Conservation (phyloP, 2,113 vertebrate genomes). For the Scatophagus argus region DNA sequence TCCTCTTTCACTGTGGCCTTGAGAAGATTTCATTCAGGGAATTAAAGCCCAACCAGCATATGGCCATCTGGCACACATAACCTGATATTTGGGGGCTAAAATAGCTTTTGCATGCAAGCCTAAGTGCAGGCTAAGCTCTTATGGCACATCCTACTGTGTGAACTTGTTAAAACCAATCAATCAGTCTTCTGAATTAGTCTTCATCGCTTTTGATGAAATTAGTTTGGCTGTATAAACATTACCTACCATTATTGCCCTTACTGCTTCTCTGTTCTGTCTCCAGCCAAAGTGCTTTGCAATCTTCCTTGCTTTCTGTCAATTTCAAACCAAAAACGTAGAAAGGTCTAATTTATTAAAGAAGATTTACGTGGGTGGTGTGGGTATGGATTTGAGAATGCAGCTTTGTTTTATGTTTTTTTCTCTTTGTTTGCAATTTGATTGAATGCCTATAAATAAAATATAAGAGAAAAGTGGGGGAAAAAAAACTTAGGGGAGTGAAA, state of each 20-base stretch:
- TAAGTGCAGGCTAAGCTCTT: constrained; percentile 67
- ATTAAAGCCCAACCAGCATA: constrained; percentile 69
- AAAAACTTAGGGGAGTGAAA: constrained; percentile 59
- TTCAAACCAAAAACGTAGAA: background rate
- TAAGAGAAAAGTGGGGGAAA: constrained; percentile 5
- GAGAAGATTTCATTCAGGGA: constrained; percentile 70
- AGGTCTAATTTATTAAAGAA: background rate
- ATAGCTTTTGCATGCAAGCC: constrained; percentile 63
- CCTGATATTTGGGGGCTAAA: constrained; percentile 72
- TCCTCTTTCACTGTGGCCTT: constrained; percentile 44
- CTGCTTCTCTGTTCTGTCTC: background rate
- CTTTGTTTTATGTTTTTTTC: constrained; percentile 13
- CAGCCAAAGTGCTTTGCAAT: background rate
- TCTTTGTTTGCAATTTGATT: constrained; percentile 6
- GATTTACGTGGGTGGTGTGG: background rate
- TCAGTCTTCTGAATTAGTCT: constrained; percentile 32
- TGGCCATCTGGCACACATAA: constrained; percentile 72
- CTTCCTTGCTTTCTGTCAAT: constrained; percentile 6
- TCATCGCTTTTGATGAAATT: constrained; percentile 10
- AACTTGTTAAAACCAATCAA: constrained; percentile 46
- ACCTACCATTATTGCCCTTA: background rate
- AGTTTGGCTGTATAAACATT: constrained; percentile 23
- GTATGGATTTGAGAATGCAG: background rate
- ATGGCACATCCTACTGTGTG: constrained; percentile 48
- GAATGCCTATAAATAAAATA: constrained; percentile 19